Conservation (phyloP, 2,888 invertebrate species). For the Eudasyphora cyanicolor region DNA sequence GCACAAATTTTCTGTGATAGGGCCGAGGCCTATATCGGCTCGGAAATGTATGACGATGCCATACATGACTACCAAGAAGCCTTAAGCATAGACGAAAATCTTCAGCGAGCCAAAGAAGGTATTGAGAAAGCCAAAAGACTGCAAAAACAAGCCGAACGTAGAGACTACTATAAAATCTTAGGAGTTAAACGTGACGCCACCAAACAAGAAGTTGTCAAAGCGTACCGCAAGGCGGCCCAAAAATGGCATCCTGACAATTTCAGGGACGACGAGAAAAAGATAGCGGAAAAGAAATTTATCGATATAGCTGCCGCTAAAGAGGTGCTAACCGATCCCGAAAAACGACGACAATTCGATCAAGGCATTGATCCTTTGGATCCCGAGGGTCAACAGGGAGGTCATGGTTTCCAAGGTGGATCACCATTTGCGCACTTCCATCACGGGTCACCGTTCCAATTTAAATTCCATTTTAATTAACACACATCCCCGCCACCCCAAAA, state of each 20-base stretch:
- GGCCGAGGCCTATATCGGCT: constrained; percentile 93
- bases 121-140: constrained; percentile 92
- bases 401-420: constrained; percentile 81
- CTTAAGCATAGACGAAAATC: constrained; percentile 88
- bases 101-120: constrained; percentile 93
- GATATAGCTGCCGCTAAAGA: constrained; percentile 99
- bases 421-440: constrained; percentile 92
- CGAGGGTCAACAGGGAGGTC: constrained; percentile 85
- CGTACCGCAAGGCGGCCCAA: constrained; percentile 97
- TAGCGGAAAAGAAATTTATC: constrained; percentile 98
- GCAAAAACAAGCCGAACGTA: constrained; percentile 93
- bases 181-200: constrained; percentile 93
- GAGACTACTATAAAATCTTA: constrained; percentile 95
- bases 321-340: constrained; percentile 92
- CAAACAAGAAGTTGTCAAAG: constrained; percentile 96
- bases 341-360: constrained; percentile 94
- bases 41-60: constrained; percentile 96
- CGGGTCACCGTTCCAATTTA: constrained; percentile 96
- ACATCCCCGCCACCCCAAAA: no score
- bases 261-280: constrained; percentile 92
- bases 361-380: constrained; percentile 99
- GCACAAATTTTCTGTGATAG: constrained; percentile 91
- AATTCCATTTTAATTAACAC: constrained; percentile 95
- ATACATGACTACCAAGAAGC: constrained; percentile 93
- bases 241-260: constrained; percentile 99